Base-by-base conservation (phyloP, 2,888 invertebrate genomes). In the Patella depressa region DNA sequence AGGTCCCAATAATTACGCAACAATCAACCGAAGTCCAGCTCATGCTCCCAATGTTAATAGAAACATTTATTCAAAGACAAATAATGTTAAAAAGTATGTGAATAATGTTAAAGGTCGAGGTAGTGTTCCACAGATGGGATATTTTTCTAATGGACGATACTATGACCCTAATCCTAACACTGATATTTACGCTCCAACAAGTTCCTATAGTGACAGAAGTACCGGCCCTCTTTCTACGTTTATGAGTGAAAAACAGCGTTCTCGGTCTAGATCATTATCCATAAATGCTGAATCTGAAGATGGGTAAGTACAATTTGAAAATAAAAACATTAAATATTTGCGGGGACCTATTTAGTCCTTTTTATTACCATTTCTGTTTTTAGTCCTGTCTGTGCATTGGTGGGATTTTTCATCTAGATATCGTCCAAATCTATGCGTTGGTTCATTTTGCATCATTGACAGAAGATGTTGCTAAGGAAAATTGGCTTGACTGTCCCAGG, bases 181-280 rank as follows among this genome's bases (percentile, higher is more conserved):
- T 14, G 85, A 85, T 71, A 82, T 89, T 9, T 89, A 89, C 76
- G 88, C 89, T n/a, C 88, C 88, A 34, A 87, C 87, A 11, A 88
- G 89, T 78, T 87, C 86, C 9, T 88, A 88, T 83, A 88, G 88
- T 80, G 88, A 88, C 74, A 77, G 86, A 55, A 88, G 87, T 73
- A 86, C 85, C 75, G 84, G 81, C 11, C 82, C 82, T 12, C 76
- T 87, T 71, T 86, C 88, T n/a, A 89, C 89, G 12, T 89, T 89
- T 79, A 78, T 82, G 7, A 79, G 85, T 19, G 87, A 87, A 73
- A 72, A 74, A 69, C 86, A 85, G 24, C 81, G 81, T 72, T 84
- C 85, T 70, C 79, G 78, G 70, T 85, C 86, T 73, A 79, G 83
- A 69, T 84, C 86, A 53, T 83, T 85, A 19, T 83, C 85, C 70